A percentile compares a stretch with the other conserved stretches of the same genome.
phyloP scores from a whole-genome alignment of 2,888 invertebrate genomes.

The Aphrophora alni region DNA sequence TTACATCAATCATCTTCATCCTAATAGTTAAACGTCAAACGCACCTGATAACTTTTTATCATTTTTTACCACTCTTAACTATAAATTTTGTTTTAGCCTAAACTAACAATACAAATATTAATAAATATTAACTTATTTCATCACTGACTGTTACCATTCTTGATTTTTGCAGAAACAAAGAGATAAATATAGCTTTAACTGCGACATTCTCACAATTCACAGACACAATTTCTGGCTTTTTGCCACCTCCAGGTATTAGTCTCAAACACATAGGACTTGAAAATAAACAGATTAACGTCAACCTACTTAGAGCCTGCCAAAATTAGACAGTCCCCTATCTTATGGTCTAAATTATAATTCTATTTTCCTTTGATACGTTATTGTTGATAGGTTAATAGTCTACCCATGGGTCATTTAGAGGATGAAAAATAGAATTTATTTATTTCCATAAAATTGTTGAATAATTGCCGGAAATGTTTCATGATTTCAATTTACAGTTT shows the following conservation, averaged over 20 bases:
- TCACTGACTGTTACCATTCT: too few relatives aligned
- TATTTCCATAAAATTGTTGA: too few relatives aligned
- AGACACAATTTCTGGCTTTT: not conserved
- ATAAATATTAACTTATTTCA: too few relatives aligned
- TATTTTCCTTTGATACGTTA: not conserved
- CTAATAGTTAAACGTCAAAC: too few relatives aligned
- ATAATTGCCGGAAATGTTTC: too few relatives aligned
- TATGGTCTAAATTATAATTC: not conserved
- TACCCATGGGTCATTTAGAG: not conserved
- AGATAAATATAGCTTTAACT: not conserved
- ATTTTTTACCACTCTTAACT: too few relatives aligned
- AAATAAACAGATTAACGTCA: not conserved
- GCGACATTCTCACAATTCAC: conserved; percentile 6
- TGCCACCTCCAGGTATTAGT: not conserved
- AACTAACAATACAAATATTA: too few relatives aligned
- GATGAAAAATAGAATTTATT: too few relatives aligned
- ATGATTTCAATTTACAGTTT: too few relatives aligned
- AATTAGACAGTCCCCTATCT: not conserved
- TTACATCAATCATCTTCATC: too few relatives aligned
- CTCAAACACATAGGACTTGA: not conserved
- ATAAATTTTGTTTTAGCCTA: too few relatives aligned
- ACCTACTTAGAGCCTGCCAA: conserved; percentile 1
- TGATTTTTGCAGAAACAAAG: not conserved
- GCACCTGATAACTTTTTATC: too few relatives aligned
- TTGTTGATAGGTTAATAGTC: not conserved